Conservation (phyloP, 2,113 vertebrate species). For the Ceyx margarethae region DNA sequence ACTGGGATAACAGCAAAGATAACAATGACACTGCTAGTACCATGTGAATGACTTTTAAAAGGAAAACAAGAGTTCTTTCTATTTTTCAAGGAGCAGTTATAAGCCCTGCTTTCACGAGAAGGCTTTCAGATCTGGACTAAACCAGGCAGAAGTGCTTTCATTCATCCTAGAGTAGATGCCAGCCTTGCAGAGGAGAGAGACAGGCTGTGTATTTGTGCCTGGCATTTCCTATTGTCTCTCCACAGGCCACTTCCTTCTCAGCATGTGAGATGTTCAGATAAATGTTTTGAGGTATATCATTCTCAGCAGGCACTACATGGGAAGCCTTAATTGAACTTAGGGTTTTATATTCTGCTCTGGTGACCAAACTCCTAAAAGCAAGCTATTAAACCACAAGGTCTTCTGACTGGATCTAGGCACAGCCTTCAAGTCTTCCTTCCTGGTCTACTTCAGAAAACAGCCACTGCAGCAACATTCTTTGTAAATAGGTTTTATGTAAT, state of each 20-base stretch:
- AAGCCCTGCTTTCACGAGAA: background rate
- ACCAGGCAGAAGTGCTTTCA: background rate
- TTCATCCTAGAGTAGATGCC: background rate
- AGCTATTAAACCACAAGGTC: background rate
- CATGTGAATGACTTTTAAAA: background rate
- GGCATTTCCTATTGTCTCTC: background rate
- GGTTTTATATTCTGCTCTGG: background rate
- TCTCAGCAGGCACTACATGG: background rate
- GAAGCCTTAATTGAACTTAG: slow-evolving; percentile 39
- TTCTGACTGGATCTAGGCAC: background rate
- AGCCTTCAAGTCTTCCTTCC: background rate
- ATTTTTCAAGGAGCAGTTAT: background rate
- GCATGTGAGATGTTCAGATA: background rate
- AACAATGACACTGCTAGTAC: rapidly evolving
- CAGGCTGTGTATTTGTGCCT: background rate
- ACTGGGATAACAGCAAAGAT: background rate
- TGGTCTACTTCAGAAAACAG: background rate
- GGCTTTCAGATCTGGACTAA: background rate
- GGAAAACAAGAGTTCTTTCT: background rate
- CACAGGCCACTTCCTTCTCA: background rate
- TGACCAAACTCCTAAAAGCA: slow-evolving; percentile 5
- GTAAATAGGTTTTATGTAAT: background rate
- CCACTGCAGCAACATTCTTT: background rate
- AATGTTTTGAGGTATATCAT: background rate
- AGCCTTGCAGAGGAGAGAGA: background rate